Percentiles rank a stretch among this genome's conserved stretches.
Conservation (phyloP, 1,140 invertebrate species). For the Trichomalopsis sarcophagae region DNA sequence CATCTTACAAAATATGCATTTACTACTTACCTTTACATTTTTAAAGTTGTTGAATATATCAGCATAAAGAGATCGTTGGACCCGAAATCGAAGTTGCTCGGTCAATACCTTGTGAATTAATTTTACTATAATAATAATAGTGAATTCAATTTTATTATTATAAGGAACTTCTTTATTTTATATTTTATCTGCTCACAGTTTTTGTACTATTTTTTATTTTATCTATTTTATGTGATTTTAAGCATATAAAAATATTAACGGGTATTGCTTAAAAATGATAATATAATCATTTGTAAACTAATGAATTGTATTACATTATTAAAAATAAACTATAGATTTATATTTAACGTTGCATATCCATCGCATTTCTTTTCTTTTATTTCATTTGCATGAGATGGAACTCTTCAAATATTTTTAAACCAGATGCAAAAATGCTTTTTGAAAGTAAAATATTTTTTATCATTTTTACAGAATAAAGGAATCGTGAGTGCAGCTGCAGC, state of each 20-base stretch:
- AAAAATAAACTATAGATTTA: not conserved
- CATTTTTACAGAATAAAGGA: slow-evolving; percentile 57
- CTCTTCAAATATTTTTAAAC: not conserved
- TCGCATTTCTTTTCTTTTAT: not conserved
- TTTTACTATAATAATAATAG: too few relatives aligned
- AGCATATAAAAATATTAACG: too few relatives aligned
- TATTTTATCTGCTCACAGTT: too few relatives aligned
- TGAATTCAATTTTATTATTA: too few relatives aligned
- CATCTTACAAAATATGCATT: not conserved
- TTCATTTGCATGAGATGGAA: not conserved
- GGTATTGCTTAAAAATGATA: too few relatives aligned
- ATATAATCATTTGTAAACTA: too few relatives aligned
- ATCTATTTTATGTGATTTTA: too few relatives aligned
- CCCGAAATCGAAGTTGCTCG: not conserved
- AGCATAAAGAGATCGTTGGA: not conserved
- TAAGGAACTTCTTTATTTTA: too few relatives aligned
- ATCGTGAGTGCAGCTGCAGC: not conserved
- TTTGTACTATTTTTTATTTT: too few relatives aligned
- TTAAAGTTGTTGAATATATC: not conserved
- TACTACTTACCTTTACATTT: not conserved
- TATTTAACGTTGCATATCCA: not conserved
- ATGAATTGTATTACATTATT: not conserved
- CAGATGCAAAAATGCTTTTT: not conserved
- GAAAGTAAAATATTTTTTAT: slow-evolving; percentile 43
- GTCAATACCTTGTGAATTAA: not conserved